Evolutionary conservation across 2,888 invertebrate genomes (phyloP).

Genomic region (Tetragnatha montana): DNA sequence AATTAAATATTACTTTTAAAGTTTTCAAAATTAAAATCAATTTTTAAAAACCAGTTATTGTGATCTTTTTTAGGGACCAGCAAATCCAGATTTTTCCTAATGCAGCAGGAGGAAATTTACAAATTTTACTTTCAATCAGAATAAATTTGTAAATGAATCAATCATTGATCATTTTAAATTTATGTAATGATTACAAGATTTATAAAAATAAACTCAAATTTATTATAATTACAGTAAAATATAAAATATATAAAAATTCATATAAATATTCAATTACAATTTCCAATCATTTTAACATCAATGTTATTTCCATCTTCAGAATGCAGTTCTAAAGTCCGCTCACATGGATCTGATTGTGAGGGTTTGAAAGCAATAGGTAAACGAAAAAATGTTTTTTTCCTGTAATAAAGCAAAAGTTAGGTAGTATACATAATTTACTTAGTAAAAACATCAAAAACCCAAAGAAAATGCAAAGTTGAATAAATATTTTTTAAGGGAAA

Average conservation of each 20-base stretch:
- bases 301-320: conserved; percentile 32
- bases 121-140: conserved; percentile 38
- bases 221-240: not conserved
- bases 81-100: too few relatives aligned
- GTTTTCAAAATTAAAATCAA: too few relatives aligned
- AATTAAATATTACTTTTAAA: too few relatives aligned
- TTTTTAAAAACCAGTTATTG: too few relatives aligned
- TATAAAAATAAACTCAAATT: not conserved
- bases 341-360: not conserved
- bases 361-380: conserved; percentile 41
- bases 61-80: too few relatives aligned
- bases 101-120: conserved; percentile 18
- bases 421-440: too few relatives aligned
- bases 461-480: too few relatives aligned
- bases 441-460: too few relatives aligned
- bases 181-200: too few relatives aligned
- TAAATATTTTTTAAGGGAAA: too few relatives aligned
- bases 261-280: conserved; percentile 7
- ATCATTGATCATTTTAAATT: too few relatives aligned
- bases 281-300: conserved; percentile 18
- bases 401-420: not conserved
- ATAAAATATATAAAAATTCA: not conserved
- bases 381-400: conserved; percentile 31
- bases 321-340: conserved; percentile 14
- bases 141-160: not conserved